Conservation (phyloP, 2,888 invertebrate species). For the Chironomus riparius region DNA sequence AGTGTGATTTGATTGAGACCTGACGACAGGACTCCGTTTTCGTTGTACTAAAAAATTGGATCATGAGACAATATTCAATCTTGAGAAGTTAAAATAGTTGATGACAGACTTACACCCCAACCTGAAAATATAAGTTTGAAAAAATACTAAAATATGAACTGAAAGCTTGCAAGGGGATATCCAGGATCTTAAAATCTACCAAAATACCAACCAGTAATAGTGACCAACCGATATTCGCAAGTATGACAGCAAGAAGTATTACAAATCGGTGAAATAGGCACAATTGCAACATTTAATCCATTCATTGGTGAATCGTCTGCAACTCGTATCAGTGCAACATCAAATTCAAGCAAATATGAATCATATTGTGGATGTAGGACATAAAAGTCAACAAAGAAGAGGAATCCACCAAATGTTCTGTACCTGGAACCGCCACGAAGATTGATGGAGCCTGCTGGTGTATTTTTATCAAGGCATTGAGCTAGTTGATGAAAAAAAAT, state of each 20-base stretch:
- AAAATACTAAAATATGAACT: too few relatives aligned
- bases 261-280: background rate
- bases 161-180: too few relatives aligned
- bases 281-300: background rate
- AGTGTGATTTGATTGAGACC: background rate
- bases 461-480: background rate
- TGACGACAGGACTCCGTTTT: too few relatives aligned
- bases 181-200: too few relatives aligned
- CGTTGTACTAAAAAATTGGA: too few relatives aligned
- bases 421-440: slow-evolving; percentile 8
- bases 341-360: background rate
- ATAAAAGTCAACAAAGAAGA: background rate
- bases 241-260: background rate
- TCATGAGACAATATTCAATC: too few relatives aligned
- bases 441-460: background rate
- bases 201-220: background rate
- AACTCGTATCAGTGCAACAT: background rate
- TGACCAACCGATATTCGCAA: background rate
- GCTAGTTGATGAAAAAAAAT: background rate
- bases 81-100: too few relatives aligned
- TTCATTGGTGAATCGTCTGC: background rate
- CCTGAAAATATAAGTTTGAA: too few relatives aligned
- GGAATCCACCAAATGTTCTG: background rate
- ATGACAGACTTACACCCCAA: too few relatives aligned
- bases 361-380: slow-evolving; percentile 6